Conservation (phyloP, 2,113 vertebrate genomes). For the Bothrops jararaca region DNA sequence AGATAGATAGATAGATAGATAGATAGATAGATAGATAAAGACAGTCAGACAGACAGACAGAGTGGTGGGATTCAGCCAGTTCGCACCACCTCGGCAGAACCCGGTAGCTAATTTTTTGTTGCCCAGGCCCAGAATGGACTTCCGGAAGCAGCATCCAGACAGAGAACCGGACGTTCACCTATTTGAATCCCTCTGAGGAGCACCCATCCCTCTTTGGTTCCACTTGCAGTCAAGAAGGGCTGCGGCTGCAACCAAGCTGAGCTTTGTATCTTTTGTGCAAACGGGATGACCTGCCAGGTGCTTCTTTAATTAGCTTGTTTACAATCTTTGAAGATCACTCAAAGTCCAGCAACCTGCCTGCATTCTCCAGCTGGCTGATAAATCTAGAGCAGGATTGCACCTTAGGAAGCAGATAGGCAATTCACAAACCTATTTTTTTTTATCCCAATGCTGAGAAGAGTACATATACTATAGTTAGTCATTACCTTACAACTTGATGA, state of each 20-base stretch:
- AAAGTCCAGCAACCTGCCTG: not conserved
- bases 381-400: not conserved
- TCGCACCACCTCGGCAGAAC: too few relatives aligned
- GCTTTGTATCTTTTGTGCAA: not conserved
- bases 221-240: conserved; percentile 12
- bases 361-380: not conserved
- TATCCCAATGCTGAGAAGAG: not conserved
- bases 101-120: too few relatives aligned
- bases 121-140: too few relatives aligned
- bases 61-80: too few relatives aligned
- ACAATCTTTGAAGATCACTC: not conserved
- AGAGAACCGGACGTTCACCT: too few relatives aligned
- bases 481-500: too few relatives aligned
- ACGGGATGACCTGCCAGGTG: not conserved
- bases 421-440: not conserved
- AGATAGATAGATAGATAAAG: too few relatives aligned
- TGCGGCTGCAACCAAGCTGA: not conserved
- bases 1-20: too few relatives aligned
- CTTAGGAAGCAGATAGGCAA: not conserved
- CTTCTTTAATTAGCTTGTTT: not conserved
- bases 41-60: too few relatives aligned
- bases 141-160: too few relatives aligned
- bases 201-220: not conserved
- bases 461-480: not conserved
- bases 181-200: too few relatives aligned